Base-by-base conservation (phyloP, 2,797 vertebrate genomes). In the Chaetophractus vellerosus region DNA sequence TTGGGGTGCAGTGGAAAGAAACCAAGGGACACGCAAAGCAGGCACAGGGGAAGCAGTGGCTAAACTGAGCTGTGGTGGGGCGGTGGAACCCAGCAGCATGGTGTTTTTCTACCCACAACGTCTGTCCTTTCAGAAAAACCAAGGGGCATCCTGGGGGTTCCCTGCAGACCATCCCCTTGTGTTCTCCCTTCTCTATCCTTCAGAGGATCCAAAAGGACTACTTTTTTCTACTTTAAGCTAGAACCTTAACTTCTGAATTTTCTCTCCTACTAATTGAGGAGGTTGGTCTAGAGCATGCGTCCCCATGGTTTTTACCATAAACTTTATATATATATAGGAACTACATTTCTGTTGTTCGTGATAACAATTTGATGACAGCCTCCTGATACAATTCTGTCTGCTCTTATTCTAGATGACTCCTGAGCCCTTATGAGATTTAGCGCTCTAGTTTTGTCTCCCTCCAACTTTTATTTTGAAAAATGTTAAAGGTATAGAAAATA, bases 21-120 rank as follows among this genome's bases (percentile, higher is more conserved):
- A 36, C 18, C 6, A 38, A 23, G 9, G 19, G 6, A 11, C 8
- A 6, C 9, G 24, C 48, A 48, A 23, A 41, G 69, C 4, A 38
- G 50, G 19, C 19, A 3, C 31, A 6, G 16, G 4, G 11, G 38
- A 55, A 15, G 18, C 55, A 59, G 74, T 5, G 45, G 4, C 31
- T 7, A 41, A 31, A 66, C 48, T 72, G 63, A 31, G 68, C 57
- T 36, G 11, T 55, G 9, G 7, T 26, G 26, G 26, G 28, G 24
- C 23, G 0, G 28, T 7, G 36, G 38, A 21, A 52, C 10, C 9
- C 21, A 6, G 18, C 15, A 3, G 2, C 72, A 33, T 41, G 5
- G 1, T 11, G 15, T 16, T 12, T 55, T 80, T 45, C 78, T 41
- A 1, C 15, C n/a, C n/a, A 26, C 24, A 2, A 0, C 1, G 11